A percentile compares a stretch with the other conserved stretches of the same genome.
These are phyloP conservation scores for Oreohelix idahoensis DNA, from an alignment of 1,140 invertebrate species.

Conservation along the genomic window DNA sequence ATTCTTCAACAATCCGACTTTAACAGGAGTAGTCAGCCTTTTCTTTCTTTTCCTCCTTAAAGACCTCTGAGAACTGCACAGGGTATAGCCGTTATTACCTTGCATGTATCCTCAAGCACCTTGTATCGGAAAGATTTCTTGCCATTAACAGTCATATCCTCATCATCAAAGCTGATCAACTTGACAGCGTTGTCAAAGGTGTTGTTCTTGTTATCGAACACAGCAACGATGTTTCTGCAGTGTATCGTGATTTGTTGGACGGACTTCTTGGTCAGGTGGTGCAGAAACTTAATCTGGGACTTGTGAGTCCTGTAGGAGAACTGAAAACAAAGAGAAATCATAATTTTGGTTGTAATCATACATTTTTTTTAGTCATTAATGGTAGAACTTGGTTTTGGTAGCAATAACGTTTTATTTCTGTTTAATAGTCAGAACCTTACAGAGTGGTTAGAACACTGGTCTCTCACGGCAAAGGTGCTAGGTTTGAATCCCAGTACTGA, in stretches of 20 bases:
- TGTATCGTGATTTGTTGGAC: conserved; percentile 88
- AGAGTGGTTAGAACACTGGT: no score
- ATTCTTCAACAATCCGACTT: no score
- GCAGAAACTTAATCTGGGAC: conserved; percentile 87
- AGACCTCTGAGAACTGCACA: no score
- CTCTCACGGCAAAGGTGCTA: no score
- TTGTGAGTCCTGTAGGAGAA: conserved; percentile 89
- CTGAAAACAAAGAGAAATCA: conserved; percentile 72
- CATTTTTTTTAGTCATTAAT: no score
- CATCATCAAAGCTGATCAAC: conserved; percentile 84
- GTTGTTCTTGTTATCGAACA: conserved; percentile 79
- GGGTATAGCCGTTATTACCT: conserved; percentile 81
- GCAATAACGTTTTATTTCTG: no score
- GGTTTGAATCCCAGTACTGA: no score
- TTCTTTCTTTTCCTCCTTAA: no score
- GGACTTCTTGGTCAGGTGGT: conserved; percentile 82
- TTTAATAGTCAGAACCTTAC: no score
- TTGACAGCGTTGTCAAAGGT: conserved; percentile 83
- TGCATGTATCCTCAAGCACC: conserved; percentile 84
- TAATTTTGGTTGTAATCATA: no score
- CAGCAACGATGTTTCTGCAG: conserved; percentile 86
- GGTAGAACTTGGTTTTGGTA: no score
- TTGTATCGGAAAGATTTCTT: conserved; percentile 83
- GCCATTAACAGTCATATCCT: conserved; percentile 83
- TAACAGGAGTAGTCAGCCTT: no score